Evolutionary conservation across 2,113 vertebrate genomes (phyloP).

Genomic region (Diglossa brunneiventris): DNA sequence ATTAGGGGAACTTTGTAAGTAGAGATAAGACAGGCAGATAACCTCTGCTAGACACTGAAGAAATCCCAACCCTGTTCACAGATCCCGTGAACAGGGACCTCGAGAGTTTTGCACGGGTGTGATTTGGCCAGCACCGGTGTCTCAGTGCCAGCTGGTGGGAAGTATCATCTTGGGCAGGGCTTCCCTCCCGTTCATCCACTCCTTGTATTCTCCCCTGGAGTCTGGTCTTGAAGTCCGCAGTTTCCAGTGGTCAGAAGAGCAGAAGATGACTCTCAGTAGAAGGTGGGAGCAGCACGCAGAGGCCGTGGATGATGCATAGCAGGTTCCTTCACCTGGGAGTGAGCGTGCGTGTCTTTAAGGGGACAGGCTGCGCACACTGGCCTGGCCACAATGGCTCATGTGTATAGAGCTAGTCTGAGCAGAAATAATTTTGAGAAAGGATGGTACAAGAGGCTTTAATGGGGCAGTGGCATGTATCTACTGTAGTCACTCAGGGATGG

Average conservation of each 20-base stretch:
- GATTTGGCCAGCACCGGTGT: neutral
- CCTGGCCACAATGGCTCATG: neutral
- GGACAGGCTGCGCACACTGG: neutral
- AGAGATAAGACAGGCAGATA: neutral
- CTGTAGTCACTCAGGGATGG: neutral
- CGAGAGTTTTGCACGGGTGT: neutral
- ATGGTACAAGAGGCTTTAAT: neutral
- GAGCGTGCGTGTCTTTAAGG: rapidly evolving
- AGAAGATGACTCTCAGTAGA: neutral
- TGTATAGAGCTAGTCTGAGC: neutral
- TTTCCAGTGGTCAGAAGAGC: neutral
- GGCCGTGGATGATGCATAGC: neutral
- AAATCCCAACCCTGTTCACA: neutral
- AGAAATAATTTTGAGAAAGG: neutral
- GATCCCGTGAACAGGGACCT: neutral
- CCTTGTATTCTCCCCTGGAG: rapidly evolving
- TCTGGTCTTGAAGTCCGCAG: too few relatives aligned
- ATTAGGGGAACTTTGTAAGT: neutral
- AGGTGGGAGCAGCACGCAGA: neutral
- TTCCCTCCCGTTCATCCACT: rapidly evolving
- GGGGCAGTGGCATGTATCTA: neutral
- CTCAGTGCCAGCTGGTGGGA: neutral
- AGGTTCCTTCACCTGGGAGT: neutral
- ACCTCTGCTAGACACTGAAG: neutral
- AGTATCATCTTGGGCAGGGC: rapidly evolving